Conservation (phyloP, 2,888 invertebrate species). For the Perdita meconis region DNA sequence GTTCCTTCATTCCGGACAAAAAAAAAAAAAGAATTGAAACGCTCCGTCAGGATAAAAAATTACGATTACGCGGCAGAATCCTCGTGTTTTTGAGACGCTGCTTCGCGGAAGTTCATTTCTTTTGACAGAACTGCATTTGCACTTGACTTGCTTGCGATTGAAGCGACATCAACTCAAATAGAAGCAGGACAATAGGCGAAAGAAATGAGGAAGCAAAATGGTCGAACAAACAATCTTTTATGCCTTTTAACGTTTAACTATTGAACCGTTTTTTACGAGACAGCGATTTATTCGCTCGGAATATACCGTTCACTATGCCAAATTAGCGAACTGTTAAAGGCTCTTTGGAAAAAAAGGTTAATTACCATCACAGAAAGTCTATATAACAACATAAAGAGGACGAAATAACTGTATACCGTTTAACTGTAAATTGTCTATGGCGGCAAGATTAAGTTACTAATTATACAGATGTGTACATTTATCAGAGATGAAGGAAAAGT, state of each 20-base stretch:
- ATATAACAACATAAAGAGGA: constrained; percentile 42
- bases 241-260: background rate
- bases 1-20: background rate
- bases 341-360: constrained; percentile 32
- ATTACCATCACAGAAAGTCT: constrained; percentile 37
- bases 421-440: constrained; percentile 54
- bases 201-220: background rate
- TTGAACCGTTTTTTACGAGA: background rate
- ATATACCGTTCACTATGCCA: constrained; percentile 9
- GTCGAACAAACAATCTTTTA: background rate
- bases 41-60: background rate
- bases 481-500: background rate
- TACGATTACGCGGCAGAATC: constrained; percentile 26
- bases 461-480: constrained; percentile 12
- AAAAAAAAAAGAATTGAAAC: constrained; percentile 8
- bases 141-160: background rate
- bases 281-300: background rate
- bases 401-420: constrained; percentile 58
- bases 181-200: background rate
- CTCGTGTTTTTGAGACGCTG: background rate
- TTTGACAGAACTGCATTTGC: background rate
- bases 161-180: background rate
- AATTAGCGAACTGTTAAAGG: constrained; percentile 29
- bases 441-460: constrained; percentile 48
- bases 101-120: constrained; percentile 8